These are phyloP conservation scores for Antheraea pernyi DNA, from an alignment of 1,140 invertebrate species.

Conservation along the genomic window DNA sequence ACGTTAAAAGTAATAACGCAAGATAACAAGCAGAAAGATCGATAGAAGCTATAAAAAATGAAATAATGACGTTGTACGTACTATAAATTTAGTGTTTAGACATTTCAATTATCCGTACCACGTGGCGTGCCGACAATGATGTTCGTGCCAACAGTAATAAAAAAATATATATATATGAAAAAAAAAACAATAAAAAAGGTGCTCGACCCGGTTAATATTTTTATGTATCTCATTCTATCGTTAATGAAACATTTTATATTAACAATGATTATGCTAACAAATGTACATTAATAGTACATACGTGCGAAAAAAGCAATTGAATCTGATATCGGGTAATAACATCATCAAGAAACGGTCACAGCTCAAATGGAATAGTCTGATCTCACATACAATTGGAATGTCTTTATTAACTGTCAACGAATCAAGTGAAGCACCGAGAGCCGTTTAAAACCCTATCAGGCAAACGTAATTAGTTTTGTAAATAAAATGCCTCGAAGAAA, in stretches of 20 bases:
- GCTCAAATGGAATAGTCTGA: conserved; percentile 58
- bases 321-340: conserved; percentile 39
- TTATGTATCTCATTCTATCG: conserved; percentile 35
- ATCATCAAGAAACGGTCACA: conserved; percentile 48
- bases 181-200: conserved; percentile 47
- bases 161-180: conserved; percentile 39
- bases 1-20: conserved; percentile 27
- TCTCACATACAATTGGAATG: conserved; percentile 69
- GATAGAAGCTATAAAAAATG: conserved; percentile 49
- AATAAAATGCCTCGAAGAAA: conserved; percentile 76
- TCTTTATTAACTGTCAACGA: conserved; percentile 77
- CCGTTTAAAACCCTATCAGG: conserved; percentile 72
- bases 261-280: conserved; percentile 31
- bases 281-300: conserved; percentile 24
- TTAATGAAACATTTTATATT: conserved; percentile 36
- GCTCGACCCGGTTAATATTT: conserved; percentile 34
- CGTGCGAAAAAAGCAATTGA: conserved; percentile 38
- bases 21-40: conserved; percentile 26
- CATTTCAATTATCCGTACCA: conserved; percentile 73
- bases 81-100: conserved; percentile 71
- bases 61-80: conserved; percentile 54
- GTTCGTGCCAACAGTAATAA: conserved; percentile 73
- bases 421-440: conserved; percentile 61
- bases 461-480: conserved; percentile 78
- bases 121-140: conserved; percentile 66